A percentile compares a stretch with the other conserved stretches of the same genome.
Evolutionary conservation across 2,888 invertebrate species (phyloP).

Genomic region (Metacarcinus magister): DNA sequence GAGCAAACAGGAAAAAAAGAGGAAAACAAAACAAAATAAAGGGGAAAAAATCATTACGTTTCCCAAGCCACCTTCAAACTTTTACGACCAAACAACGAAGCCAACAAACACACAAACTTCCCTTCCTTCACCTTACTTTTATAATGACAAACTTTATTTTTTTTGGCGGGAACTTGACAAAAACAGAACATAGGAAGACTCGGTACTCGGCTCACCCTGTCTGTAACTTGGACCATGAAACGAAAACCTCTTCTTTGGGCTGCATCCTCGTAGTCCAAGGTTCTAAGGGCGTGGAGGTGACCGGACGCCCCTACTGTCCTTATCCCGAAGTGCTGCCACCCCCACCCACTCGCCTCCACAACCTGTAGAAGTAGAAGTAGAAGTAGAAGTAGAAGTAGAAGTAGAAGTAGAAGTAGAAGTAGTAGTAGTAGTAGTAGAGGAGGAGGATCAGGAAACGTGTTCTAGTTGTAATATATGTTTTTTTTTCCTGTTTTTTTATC

Average conservation of each 20-base stretch:
- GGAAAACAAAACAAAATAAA: too few relatives aligned
- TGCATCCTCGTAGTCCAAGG: background rate
- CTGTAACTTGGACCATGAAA: background rate
- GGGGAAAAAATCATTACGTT: too few relatives aligned
- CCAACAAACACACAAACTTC: too few relatives aligned
- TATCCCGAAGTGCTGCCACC: background rate
- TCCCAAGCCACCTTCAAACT: too few relatives aligned
- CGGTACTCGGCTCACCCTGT: background rate
- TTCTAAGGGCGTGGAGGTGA: background rate
- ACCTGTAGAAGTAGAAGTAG: background rate
- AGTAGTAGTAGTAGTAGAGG: background rate
- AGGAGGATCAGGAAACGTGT: background rate
- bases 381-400: background rate
- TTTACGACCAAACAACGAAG: too few relatives aligned
- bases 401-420: background rate
- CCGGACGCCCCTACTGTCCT: background rate
- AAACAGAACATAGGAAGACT: too few relatives aligned
- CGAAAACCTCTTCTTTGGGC: background rate
- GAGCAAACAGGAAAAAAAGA: too few relatives aligned
- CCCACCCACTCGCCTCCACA: conserved; percentile 15
- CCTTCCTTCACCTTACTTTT: too few relatives aligned
- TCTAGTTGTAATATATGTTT: too few relatives aligned
- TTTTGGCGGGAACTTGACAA: too few relatives aligned
- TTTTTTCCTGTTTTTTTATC: too few relatives aligned
- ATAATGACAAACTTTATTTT: too few relatives aligned